These are phyloP conservation scores for Acrocephalus scirpaceus DNA, from an alignment of 2,797 vertebrate species.

Conservation along the genomic window DNA sequence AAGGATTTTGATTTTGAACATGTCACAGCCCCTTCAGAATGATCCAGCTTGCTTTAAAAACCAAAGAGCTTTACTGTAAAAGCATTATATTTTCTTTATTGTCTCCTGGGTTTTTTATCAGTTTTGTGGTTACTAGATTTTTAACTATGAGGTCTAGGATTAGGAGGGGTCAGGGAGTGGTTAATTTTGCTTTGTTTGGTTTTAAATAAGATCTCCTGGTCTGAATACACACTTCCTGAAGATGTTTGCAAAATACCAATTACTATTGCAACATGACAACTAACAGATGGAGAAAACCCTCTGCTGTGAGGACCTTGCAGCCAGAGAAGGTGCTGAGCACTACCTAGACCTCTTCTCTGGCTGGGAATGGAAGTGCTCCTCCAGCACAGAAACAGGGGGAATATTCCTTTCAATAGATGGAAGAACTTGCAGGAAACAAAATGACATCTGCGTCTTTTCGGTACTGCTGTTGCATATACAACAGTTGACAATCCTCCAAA, in stretches of 20 bases:
- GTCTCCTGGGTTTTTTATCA: not conserved
- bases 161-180: not conserved
- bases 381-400: not conserved
- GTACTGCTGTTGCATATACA: not conserved
- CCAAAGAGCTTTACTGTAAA: not conserved
- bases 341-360: not conserved
- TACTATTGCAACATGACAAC: accelerated
- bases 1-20: not conserved
- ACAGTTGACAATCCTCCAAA: not conserved
- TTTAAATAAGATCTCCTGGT: not conserved
- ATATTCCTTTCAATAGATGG: not conserved
- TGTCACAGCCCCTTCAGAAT: not conserved
- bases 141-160: not conserved
- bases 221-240: not conserved
- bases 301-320: not conserved
- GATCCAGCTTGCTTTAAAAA: not conserved
- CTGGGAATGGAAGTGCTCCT: not conserved
- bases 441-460: not conserved
- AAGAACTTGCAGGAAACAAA: not conserved
- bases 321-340: not conserved
- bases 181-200: not conserved
- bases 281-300: not conserved
- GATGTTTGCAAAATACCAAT: not conserved
- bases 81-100: not conserved
- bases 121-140: not conserved